phyloP scores from a whole-genome alignment of 2,797 vertebrate species.

The Urosaurus nigricauda region DNA sequence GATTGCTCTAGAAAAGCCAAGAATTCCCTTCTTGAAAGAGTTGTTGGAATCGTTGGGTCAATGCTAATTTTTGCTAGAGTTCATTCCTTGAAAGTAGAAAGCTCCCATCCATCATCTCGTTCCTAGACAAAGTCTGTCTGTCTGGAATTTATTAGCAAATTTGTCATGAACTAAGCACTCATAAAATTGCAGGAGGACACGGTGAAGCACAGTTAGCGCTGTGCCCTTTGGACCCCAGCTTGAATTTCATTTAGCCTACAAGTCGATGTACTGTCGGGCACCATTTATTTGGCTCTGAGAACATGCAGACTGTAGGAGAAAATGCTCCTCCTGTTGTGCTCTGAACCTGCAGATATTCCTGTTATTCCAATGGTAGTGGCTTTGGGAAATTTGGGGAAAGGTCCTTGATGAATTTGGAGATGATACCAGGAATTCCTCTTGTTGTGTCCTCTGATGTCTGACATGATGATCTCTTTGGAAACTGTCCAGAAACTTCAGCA shows the following conservation, averaged over 20 bases:
- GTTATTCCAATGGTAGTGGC: too few species aligned
- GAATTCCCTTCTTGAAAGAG: neutral
- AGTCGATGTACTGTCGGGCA: neutral
- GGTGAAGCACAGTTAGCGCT: neutral
- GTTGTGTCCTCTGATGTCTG: too few species aligned
- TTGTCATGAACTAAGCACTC: neutral
- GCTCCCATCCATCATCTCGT: neutral
- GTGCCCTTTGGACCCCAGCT: neutral
- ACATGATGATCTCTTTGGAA: too few species aligned
- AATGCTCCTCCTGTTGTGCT: neutral
- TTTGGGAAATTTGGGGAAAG: too few species aligned
- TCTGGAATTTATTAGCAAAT: constrained; percentile 1
- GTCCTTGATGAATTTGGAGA: too few species aligned
- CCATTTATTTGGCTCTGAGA: neutral
- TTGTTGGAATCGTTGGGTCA: neutral
- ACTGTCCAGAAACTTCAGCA: too few species aligned
- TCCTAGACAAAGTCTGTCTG: neutral
- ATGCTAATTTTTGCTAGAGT: neutral
- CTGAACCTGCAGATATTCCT: too few species aligned
- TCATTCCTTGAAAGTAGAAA: neutral
- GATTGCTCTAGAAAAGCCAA: neutral
- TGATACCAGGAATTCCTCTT: too few species aligned
- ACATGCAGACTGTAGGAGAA: neutral
- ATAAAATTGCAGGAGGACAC: neutral
- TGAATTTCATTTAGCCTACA: neutral